Base-by-base conservation (phyloP, 1,140 invertebrate genomes). In the Diabrotica virgifera region DNA sequence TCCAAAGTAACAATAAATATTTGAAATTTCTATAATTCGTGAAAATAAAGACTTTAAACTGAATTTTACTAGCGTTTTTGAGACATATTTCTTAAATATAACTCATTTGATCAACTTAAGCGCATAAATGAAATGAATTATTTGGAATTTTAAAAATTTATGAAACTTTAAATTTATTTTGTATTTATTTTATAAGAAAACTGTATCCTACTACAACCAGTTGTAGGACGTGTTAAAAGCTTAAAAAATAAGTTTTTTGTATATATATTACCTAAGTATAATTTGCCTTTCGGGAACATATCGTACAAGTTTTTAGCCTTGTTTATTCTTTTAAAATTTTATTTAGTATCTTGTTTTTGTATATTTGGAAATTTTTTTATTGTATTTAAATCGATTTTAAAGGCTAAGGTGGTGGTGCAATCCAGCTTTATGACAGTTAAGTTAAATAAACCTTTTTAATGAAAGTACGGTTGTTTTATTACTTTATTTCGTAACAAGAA, bases 361-460 rank as follows among this genome's bases (percentile, higher is more conserved):
- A 70, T 62, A 68, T 70, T 70, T 64, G 2, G 40, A 67, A 64
- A 69, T 63, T 69, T 64, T 66, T 54, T 69, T 63, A 46, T 61
- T 53, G 46, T 59, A 61, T n/a, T 64, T 38, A 35, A 35, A 36
- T 14, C 67, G 67, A 62, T 62, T 62, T 62, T 67, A 66, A 72
- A 72, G 72, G 70, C 69, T 75, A 75, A 24, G 72, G 74, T 75
- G 74, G 74, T 75, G 74, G 74, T 75, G 74, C 74, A 75, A 75
- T 75, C 72, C 69, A 71, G 74, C 74, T 75, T 75, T 64, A 55
- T 69, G 57, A 63, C 60, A 69, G 63, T 63, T 61, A 52, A 61
- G 55, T 37, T 57, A 36, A 36, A 57, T n/a, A 24, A 53, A 57
- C n/a, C 4, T 46, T 46, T 46, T 10, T 46, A 46, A 46, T 46